Evolutionary conservation across 2,113 vertebrate species (phyloP), one percentile per base, ranked within the genome.

Genomic region (Opisthocomus hoazin): DNA sequence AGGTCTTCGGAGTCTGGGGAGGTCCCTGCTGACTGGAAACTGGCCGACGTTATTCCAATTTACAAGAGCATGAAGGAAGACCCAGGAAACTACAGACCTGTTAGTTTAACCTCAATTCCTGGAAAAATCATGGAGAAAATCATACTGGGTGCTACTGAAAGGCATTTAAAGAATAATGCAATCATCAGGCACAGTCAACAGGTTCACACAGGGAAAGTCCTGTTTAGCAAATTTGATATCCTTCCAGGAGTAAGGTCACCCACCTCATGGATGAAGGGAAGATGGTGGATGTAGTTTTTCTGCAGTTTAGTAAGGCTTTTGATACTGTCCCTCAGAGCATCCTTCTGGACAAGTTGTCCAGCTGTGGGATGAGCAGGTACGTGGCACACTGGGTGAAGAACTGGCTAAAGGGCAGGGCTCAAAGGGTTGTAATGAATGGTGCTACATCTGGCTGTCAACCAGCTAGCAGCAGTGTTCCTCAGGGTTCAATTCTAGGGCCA

Each of bases 401-500:
- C 8, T 21, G 24, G 5, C 36, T 64, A 30, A 80, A 54, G 5
- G 14, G 68, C 32, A 57, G 43, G 34, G 13, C 19, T 64, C 50
- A 51, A 54, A 51, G 10, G 5, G 18, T 18, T 57, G 37, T 23
- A 63, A 22, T 15, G 22, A 87, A 56, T 10, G 8, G 22, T n/a
- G 39, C 46, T 29, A 48, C 13, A 57, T 21, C 14, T 60, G 26
- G 41, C 7, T 60, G 54, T 6, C 13, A 50, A 32, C 10, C 12
- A 3, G 5, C 15, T 32, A 27, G 14, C 21, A 58, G 32, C 0
- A 3, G 19, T n/a, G n/a, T n/a, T n/a, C n/a, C n/a, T n/a, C n/a
- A n/a, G n/a, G n/a, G n/a, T n/a, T n/a, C n/a, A n/a, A 4, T 23
- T 54, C 21, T 34, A 76, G 21, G 20, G 32, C 24, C 39, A 53